These are phyloP conservation scores for Augochlorella aurata DNA, from an alignment of 2,888 invertebrate species.

Conservation along the genomic window DNA sequence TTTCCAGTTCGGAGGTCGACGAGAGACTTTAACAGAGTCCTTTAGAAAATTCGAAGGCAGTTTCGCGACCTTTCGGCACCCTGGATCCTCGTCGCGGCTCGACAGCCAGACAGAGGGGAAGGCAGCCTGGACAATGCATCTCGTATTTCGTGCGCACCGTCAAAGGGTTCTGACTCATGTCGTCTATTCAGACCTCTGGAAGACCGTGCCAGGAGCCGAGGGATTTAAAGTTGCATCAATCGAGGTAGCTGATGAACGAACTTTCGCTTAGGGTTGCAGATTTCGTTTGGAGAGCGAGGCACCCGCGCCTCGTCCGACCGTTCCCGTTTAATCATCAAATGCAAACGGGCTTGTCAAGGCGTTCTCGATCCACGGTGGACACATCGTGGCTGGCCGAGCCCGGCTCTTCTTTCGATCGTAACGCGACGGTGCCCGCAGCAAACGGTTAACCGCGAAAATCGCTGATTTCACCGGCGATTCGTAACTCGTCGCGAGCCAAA, in stretches of 20 bases:
- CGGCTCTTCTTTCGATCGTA: neutral
- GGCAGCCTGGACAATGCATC: slow-evolving; percentile 41
- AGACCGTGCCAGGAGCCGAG: slow-evolving; percentile 61
- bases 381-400: neutral
- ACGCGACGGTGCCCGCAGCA: neutral
- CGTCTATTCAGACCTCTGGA: slow-evolving; percentile 46
- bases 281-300: slow-evolving; percentile 33
- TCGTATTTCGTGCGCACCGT: slow-evolving; percentile 29
- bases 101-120: slow-evolving; percentile 22
- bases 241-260: slow-evolving; percentile 45
- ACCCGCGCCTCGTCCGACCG: no score
- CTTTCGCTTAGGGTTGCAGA: slow-evolving; percentile 30
- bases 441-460: slow-evolving; percentile 44
- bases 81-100: neutral
- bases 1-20: no score
- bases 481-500: slow-evolving; percentile 20
- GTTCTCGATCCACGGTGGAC: slow-evolving; percentile 57
- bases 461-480: slow-evolving; percentile 37
- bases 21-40: no score
- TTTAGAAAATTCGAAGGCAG: neutral
- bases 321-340: slow-evolving; percentile 73
- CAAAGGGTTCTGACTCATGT: slow-evolving; percentile 47
- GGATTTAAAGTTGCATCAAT: slow-evolving; percentile 72
- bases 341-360: slow-evolving; percentile 75
- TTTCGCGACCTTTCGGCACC: neutral